A percentile compares a stretch with the other conserved stretches of the same genome.
These are phyloP conservation scores for Hippoglossus hippoglossus DNA, from an alignment of 2,797 vertebrate species.

Conservation along the genomic window DNA sequence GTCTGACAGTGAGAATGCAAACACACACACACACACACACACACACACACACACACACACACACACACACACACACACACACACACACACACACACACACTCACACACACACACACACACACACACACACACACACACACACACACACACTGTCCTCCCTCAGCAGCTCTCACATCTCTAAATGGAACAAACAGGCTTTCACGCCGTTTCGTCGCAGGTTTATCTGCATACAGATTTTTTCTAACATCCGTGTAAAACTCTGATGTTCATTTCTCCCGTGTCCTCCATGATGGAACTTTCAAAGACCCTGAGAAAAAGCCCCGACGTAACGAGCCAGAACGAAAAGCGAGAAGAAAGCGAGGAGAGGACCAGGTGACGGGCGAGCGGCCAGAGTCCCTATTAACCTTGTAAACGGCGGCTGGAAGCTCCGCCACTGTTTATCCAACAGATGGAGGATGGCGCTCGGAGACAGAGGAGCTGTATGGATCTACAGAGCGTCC, in stretches of 20 bases:
- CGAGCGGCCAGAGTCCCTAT: constrained; percentile 28
- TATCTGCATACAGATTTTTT: constrained; percentile 27
- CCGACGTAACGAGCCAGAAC: constrained; percentile 53
- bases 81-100: constrained; percentile 10
- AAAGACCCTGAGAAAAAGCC: constrained; percentile 15
- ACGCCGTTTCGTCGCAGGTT: background rate
- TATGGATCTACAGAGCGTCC: background rate
- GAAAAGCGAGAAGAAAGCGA: background rate
- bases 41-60: background rate
- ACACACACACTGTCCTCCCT: no score
- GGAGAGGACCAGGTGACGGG: constrained; percentile 28
- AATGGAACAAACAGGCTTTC: background rate
- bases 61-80: background rate
- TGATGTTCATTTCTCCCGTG: background rate
- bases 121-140: background rate
- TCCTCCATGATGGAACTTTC: constrained; percentile 12
- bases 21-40: constrained; percentile 7
- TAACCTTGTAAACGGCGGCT: constrained; percentile 56
- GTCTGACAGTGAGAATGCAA: background rate
- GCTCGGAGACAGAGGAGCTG: no score
- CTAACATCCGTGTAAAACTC: constrained; percentile 31
- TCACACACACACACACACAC: background rate
- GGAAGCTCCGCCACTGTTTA: no score
- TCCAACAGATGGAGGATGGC: constrained; percentile 2
- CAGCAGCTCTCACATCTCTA: no score